Percentiles rank a stretch among this genome's conserved stretches.
These are phyloP conservation scores for Eledone cirrhosa DNA, from an alignment of 2,888 invertebrate species.

Conservation along the genomic window DNA sequence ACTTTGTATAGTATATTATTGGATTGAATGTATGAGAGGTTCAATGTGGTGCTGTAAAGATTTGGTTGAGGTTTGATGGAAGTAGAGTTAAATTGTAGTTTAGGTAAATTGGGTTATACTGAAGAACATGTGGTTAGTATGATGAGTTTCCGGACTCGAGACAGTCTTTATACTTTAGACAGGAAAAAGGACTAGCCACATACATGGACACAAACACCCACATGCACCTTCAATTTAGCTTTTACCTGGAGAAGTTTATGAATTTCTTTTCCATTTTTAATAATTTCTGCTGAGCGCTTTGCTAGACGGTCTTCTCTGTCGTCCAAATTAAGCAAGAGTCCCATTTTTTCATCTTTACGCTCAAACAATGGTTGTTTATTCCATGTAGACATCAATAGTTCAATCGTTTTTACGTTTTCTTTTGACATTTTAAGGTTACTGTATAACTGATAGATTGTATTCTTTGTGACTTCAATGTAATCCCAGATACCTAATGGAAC, in stretches of 20 bases:
- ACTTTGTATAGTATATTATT: too few species aligned
- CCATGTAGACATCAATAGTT: constrained; percentile 80
- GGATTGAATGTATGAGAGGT: too few species aligned
- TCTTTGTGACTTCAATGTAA: constrained; percentile 80
- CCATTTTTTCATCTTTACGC: constrained; percentile 83
- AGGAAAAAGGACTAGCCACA: too few species aligned
- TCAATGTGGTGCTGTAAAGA: too few species aligned
- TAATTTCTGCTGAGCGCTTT: constrained; percentile 80
- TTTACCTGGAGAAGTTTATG: constrained; percentile 73
- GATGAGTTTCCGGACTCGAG: too few species aligned
- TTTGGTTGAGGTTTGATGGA: too few species aligned
- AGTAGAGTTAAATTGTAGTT: too few species aligned
- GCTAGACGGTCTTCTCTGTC: constrained; percentile 78
- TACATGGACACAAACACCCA: too few species aligned
- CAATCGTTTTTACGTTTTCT: constrained; percentile 82
- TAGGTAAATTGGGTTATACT: too few species aligned
- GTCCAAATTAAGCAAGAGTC: constrained; percentile 81
- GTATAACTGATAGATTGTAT: constrained; percentile 80
- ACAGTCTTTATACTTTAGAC: too few species aligned
- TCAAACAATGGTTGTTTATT: constrained; percentile 82
- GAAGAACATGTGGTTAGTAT: too few species aligned
- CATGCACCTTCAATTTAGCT: too few species aligned
- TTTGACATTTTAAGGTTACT: constrained; percentile 81
- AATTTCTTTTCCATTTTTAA: constrained; percentile 77
- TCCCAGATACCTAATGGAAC: constrained; percentile 75